phyloP scores from a whole-genome alignment of 2,113 vertebrate species.

The Polypterus senegalus region DNA sequence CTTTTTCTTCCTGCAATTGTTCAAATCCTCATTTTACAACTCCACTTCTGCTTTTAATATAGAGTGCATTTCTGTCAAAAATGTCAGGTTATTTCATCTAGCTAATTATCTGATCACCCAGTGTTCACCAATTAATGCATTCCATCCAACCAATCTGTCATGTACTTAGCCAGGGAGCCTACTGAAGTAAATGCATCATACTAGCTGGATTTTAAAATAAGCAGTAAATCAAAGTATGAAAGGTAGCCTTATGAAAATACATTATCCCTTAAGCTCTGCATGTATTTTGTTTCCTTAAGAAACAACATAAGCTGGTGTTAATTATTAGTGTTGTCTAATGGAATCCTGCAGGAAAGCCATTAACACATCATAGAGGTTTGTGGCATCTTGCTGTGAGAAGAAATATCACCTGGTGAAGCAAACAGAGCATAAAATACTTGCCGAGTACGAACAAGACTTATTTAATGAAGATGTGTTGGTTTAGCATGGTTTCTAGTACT shows the following conservation, averaged over 20 bases:
- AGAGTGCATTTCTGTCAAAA: not conserved
- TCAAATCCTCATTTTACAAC: no score
- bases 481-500: not conserved
- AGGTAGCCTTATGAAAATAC: not conserved
- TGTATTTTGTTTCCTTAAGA: not conserved
- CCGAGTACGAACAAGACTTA: not conserved
- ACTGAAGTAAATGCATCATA: not conserved
- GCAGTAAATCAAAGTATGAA: not conserved
- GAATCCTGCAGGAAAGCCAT: not conserved
- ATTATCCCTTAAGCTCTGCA: not conserved
- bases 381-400: not conserved
- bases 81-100: not conserved
- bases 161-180: not conserved
- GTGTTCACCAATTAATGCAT: not conserved
- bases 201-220: not conserved
- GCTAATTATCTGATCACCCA: not conserved
- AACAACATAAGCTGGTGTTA: not conserved
- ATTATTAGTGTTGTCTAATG: not conserved
- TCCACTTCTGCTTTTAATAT: no score
- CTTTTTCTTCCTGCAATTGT: no score
- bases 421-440: not conserved
- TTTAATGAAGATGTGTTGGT: not conserved
- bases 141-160: not conserved
- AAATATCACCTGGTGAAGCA: not conserved
- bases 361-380: not conserved